Evolutionary conservation across 2,797 vertebrate genomes (phyloP).

Genomic region (Myotis pilosus): DNA sequence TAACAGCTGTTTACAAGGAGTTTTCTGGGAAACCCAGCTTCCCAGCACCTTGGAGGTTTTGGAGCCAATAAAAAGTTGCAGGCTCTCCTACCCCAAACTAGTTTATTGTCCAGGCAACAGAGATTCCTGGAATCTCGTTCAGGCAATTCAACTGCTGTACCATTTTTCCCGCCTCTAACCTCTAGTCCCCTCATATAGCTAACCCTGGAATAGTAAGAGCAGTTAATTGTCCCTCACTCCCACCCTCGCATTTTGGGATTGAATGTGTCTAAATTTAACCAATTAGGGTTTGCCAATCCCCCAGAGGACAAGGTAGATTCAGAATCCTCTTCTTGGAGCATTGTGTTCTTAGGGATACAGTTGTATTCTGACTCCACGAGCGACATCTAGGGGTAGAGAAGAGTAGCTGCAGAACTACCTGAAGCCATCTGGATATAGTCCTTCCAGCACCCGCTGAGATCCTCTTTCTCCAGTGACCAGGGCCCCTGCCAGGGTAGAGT

Average conservation of each 20-base stretch:
- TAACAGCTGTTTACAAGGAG: not conserved
- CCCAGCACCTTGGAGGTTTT: not conserved
- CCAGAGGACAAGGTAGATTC: not conserved
- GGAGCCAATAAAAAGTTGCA: not conserved
- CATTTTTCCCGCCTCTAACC: not conserved
- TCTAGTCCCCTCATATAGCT: not conserved
- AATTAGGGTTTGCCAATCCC: not conserved
- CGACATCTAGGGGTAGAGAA: conserved; percentile 63
- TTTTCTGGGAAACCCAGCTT: not conserved
- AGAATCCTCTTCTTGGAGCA: not conserved
- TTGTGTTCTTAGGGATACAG: not conserved
- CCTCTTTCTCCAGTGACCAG: not conserved
- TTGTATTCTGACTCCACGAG: conserved; percentile 58
- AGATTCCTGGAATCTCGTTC: not conserved
- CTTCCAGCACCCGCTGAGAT: not conserved
- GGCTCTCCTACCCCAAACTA: not conserved
- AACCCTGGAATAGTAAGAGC: not conserved
- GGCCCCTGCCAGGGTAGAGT: not conserved
- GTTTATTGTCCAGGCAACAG: not conserved
- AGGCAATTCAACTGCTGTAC: not conserved
- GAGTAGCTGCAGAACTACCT: not conserved
- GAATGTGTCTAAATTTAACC: not conserved
- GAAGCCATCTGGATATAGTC: not conserved
- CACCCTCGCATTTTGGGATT: not conserved
- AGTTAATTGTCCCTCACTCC: not conserved